Conservation (phyloP, 2,113 vertebrate species). For the Proterorhinus semilunaris region DNA sequence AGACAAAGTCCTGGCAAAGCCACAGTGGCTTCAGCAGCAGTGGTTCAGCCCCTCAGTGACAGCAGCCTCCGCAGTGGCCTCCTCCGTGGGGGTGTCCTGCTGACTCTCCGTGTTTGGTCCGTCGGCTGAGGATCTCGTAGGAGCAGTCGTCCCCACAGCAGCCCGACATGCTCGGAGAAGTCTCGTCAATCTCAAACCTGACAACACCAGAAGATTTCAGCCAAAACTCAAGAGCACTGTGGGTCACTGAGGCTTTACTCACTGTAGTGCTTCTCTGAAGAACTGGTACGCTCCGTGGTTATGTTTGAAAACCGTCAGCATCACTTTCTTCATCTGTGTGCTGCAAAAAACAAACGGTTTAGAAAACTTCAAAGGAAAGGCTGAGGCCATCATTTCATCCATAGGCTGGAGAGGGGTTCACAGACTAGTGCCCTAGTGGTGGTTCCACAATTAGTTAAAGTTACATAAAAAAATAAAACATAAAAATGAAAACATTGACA, state of each 20-base stretch:
- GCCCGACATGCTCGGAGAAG: slow-evolving; percentile 88
- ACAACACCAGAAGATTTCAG: background rate
- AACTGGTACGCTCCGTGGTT: slow-evolving; percentile 93
- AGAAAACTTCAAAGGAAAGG: too few species aligned
- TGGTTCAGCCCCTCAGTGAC: slow-evolving; percentile 78
- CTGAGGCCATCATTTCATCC: too few species aligned
- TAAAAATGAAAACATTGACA: too few species aligned
- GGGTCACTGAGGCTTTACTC: slow-evolving; percentile 56
- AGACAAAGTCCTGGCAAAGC: slow-evolving; percentile 22
- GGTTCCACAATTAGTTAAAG: background rate
- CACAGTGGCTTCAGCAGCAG: slow-evolving; percentile 44
- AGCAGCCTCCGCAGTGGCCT: slow-evolving; percentile 88
- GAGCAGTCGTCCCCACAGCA: slow-evolving; percentile 91
- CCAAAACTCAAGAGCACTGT: background rate
- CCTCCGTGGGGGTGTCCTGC: slow-evolving; percentile 82
- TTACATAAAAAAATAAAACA: background rate
- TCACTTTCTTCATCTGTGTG: slow-evolving; percentile 96
- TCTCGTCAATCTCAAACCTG: slow-evolving; percentile 90
- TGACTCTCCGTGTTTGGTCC: slow-evolving; percentile 87
- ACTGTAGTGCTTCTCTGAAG: slow-evolving; percentile 95
- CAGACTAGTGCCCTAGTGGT: too few species aligned
- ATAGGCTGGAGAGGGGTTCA: too few species aligned
- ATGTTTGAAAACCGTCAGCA: slow-evolving; percentile 95
- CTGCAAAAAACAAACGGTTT: slow-evolving; percentile 57
- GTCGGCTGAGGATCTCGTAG: slow-evolving; percentile 90